phyloP scores from a whole-genome alignment of 2,797 vertebrate species.

The Protonibea diacanthus region DNA sequence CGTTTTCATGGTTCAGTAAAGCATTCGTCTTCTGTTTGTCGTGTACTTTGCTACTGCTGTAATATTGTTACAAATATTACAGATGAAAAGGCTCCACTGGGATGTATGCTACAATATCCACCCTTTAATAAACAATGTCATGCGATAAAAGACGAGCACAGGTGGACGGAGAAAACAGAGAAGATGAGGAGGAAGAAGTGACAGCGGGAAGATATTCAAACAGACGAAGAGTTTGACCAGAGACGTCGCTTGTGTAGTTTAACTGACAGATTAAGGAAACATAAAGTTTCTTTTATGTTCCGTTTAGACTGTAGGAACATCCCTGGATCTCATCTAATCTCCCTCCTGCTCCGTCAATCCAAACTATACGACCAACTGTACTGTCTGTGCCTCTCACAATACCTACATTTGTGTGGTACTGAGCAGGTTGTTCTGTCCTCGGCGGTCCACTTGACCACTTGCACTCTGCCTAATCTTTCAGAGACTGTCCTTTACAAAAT shows the following conservation, averaged over 20 bases:
- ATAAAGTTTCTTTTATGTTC: conserved; percentile 21
- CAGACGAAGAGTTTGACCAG: background rate
- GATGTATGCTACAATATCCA: conserved; percentile 31
- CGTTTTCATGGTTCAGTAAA: conserved; percentile 44
- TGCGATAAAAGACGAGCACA: conserved; percentile 26
- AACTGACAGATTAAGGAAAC: conserved; percentile 14
- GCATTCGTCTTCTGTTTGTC: conserved; percentile 30
- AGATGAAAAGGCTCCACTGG: conserved; percentile 27
- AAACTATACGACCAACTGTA: background rate
- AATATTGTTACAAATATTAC: conserved; percentile 57
- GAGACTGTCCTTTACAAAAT: background rate
- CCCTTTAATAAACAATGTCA: conserved; percentile 47
- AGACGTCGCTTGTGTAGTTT: background rate
- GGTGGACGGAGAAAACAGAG: background rate
- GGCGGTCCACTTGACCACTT: background rate
- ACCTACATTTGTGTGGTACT: no score
- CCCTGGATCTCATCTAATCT: conserved; percentile 10
- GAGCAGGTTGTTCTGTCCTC: background rate
- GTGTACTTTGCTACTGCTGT: conserved; percentile 23
- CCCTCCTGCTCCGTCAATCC: background rate
- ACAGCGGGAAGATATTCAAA: background rate
- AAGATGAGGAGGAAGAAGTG: background rate
- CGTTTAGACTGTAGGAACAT: conserved; percentile 20
- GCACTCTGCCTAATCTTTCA: background rate
- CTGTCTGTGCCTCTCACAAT: background rate